Evolutionary conservation across 1,140 invertebrate genomes (phyloP).

Genomic region (Calycopis cecrops): DNA sequence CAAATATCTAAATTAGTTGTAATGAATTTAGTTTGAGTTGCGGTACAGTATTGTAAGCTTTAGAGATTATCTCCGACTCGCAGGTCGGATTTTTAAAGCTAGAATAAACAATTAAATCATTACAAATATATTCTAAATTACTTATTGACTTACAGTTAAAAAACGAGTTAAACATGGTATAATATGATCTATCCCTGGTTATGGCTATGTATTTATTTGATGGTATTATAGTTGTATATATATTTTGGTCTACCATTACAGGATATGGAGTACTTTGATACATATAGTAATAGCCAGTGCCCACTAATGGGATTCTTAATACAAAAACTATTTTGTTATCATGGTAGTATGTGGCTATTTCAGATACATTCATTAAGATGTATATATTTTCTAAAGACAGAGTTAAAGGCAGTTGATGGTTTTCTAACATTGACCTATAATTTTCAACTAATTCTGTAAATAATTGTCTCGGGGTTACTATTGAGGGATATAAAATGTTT

Average conservation of each 20-base stretch:
- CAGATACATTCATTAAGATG: constrained; percentile 21
- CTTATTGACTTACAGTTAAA: constrained; percentile 1
- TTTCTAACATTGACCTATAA: constrained; percentile 19
- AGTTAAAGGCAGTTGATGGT: constrained; percentile 21
- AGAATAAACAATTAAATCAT: constrained; percentile 6
- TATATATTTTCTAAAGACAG: constrained; percentile 23
- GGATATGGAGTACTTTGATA: constrained; percentile 17
- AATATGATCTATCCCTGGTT: constrained; percentile 4
- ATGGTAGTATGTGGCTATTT: constrained; percentile 18
- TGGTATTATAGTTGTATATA: constrained; percentile 1
- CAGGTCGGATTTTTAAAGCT: not conserved
- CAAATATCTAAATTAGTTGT: not conserved
- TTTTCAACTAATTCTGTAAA: constrained; percentile 24
- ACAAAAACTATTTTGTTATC: constrained; percentile 16
- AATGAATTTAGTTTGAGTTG: not conserved
- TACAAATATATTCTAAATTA: constrained; percentile 3
- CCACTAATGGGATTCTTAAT: constrained; percentile 20
- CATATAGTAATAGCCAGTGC: constrained; percentile 14
- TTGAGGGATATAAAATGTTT: constrained; percentile 26
- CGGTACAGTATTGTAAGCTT: not conserved
- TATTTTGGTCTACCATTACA: not conserved
- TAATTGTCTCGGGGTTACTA: constrained; percentile 24
- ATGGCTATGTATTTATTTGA: constrained; percentile 6
- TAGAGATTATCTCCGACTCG: constrained; percentile 2
- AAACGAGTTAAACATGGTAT: not conserved